Conservation (phyloP, 2,797 vertebrate species). For the Darevskia nairensis region DNA sequence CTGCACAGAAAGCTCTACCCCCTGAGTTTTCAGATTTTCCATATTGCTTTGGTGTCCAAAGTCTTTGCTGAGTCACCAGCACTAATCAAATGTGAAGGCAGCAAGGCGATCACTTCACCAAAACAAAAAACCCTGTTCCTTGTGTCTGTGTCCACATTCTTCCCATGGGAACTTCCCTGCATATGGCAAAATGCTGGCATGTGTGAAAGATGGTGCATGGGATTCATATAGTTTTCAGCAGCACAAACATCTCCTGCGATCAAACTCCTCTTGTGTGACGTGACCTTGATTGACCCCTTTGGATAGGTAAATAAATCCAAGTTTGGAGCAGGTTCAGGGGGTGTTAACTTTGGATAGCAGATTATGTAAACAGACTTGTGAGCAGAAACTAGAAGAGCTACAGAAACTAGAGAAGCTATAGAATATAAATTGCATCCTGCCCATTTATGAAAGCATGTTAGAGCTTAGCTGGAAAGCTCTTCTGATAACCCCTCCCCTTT, state of each 20-base stretch:
- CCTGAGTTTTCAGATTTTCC: no score
- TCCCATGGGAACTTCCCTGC: background rate
- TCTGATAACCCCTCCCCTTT: background rate
- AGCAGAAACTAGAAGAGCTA: background rate
- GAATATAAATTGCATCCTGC: no score
- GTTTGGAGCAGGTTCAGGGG: background rate
- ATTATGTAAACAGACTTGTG: background rate
- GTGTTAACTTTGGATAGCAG: background rate
- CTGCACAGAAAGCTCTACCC: no score
- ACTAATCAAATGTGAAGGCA: slow-evolving; percentile 1
- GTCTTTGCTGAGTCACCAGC: slow-evolving; percentile 2
- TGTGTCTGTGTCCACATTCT: background rate
- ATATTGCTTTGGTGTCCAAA: background rate
- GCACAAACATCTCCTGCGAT: background rate
- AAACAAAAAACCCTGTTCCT: background rate
- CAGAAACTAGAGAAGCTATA: no score
- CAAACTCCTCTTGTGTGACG: background rate
- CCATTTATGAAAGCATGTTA: background rate
- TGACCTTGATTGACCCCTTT: background rate
- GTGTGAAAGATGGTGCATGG: background rate
- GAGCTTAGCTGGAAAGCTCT: background rate
- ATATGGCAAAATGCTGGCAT: background rate
- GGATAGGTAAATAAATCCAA: background rate
- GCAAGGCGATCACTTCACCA: background rate
- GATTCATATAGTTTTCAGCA: background rate